A percentile compares a stretch with the other conserved stretches of the same genome.
phyloP scores from a whole-genome alignment of 2,888 invertebrate species.

The Xestoiulus laeticollis region DNA sequence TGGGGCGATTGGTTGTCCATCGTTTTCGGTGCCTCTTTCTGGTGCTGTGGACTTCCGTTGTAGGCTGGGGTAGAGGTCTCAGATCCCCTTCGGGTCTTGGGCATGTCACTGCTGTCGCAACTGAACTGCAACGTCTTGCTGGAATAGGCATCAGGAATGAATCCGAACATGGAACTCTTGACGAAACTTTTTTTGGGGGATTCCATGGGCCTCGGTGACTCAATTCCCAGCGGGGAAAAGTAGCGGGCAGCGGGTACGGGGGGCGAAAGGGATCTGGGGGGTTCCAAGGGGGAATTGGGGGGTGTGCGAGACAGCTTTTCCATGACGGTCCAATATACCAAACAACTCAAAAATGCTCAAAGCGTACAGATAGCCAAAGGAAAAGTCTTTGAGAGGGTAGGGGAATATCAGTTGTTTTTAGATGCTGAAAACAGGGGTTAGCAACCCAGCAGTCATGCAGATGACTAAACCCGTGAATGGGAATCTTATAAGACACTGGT shows the following conservation, averaged over 20 bases:
- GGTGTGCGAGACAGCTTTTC: neutral
- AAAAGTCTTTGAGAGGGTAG: neutral
- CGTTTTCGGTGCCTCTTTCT: neutral
- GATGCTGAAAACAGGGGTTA: conserved; percentile 18
- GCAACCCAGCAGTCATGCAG: conserved; percentile 18
- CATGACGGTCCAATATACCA: neutral
- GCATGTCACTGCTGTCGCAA: neutral
- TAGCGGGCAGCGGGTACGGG: conserved; percentile 47
- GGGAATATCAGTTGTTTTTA: conserved; percentile 26
- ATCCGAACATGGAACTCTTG: conserved; percentile 61
- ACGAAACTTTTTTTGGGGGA: conserved; percentile 55
- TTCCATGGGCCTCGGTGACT: conserved; percentile 35
- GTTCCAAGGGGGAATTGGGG: neutral
- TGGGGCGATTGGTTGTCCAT: neutral
- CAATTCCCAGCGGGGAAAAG: conserved; percentile 50
- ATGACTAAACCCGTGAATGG: conserved; percentile 8
- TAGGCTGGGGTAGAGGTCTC: conserved; percentile 37
- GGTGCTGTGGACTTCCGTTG: neutral
- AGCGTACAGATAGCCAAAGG: neutral
- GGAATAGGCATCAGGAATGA: conserved; percentile 60
- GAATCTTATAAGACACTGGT: neutral
- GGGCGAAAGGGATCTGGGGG: conserved; percentile 16
- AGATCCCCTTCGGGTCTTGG: conserved; percentile 41
- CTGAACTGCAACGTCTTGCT: conserved; percentile 58
- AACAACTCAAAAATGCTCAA: neutral